phyloP scores from a whole-genome alignment of 2,888 invertebrate species.

The Pedicia rivosa region DNA sequence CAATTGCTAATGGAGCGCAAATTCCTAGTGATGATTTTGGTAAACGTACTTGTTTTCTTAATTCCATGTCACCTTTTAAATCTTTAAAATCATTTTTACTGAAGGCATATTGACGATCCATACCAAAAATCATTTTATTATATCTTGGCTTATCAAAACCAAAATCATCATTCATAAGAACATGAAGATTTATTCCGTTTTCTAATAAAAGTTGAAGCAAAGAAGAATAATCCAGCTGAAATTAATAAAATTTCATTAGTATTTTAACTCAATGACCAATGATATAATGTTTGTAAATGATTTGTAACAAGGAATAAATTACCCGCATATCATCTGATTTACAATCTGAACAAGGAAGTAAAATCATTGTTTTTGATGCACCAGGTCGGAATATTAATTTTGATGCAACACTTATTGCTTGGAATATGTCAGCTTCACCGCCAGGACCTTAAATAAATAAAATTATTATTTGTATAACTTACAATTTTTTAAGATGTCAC shows the following conservation, averaged over 20 bases:
- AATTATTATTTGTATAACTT: neutral
- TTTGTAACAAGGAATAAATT: too few relatives aligned
- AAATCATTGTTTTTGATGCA: slow-evolving; percentile 64
- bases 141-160: slow-evolving; percentile 54
- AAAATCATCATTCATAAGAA: slow-evolving; percentile 70
- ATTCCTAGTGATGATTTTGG: slow-evolving; percentile 62
- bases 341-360: slow-evolving; percentile 68
- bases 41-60: slow-evolving; percentile 55
- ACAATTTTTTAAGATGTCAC: neutral
- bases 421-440: slow-evolving; percentile 49
- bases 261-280: neutral
- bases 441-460: slow-evolving; percentile 10
- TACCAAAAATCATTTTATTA: slow-evolving; percentile 58
- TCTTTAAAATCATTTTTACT: slow-evolving; percentile 59
- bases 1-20: slow-evolving; percentile 66
- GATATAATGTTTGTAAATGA: too few relatives aligned
- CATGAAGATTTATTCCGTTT: slow-evolving; percentile 64
- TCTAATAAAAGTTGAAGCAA: slow-evolving; percentile 68
- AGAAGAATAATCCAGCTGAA: slow-evolving; percentile 64
- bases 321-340: slow-evolving; percentile 51
- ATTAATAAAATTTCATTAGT: slow-evolving; percentile 9
- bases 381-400: slow-evolving; percentile 64
- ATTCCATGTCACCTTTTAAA: slow-evolving; percentile 51
- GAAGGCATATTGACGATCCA: slow-evolving; percentile 61
- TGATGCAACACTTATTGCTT: slow-evolving; percentile 56